These are phyloP conservation scores for Brenthis daphne DNA, from an alignment of 2,888 invertebrate genomes.

Conservation along the genomic window DNA sequence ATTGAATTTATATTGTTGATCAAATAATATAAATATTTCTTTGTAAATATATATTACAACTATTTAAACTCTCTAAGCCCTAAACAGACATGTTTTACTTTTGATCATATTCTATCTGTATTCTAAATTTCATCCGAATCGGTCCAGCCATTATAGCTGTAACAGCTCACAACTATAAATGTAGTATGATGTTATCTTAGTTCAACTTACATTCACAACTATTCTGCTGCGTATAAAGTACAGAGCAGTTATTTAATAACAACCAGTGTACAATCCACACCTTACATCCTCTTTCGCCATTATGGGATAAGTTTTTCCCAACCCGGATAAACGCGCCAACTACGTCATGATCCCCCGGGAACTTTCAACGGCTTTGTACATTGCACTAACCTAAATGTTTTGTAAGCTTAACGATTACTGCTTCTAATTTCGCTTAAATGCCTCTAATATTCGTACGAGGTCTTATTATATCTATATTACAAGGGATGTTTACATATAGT, in stretches of 20 bases:
- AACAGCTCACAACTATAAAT: too few species aligned
- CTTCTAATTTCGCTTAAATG: conserved; percentile 12
- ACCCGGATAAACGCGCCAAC: conserved; percentile 14
- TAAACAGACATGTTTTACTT: too few species aligned
- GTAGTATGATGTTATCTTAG: too few species aligned
- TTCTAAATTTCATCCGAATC: too few species aligned
- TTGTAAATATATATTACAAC: too few species aligned
- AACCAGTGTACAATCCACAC: not conserved
- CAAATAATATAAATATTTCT: too few species aligned
- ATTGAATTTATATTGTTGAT: too few species aligned
- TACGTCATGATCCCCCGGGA: conserved; percentile 19
- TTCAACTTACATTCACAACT: too few species aligned
- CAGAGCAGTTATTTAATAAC: not conserved
- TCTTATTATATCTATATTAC: not conserved
- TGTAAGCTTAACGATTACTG: conserved; percentile 20
- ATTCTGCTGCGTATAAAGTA: too few species aligned
- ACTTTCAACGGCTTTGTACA: conserved; percentile 17
- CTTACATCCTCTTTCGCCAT: not conserved
- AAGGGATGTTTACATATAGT: not conserved
- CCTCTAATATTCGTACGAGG: not conserved
- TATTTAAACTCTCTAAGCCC: too few species aligned
- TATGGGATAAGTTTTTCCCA: conserved; percentile 15
- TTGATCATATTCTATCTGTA: too few species aligned
- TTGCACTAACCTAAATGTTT: conserved; percentile 19
- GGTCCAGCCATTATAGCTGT: too few species aligned